A percentile compares a stretch with the other conserved stretches of the same genome.
Conservation (phyloP, 2,113 vertebrate species). For the Sula dactylatra region DNA sequence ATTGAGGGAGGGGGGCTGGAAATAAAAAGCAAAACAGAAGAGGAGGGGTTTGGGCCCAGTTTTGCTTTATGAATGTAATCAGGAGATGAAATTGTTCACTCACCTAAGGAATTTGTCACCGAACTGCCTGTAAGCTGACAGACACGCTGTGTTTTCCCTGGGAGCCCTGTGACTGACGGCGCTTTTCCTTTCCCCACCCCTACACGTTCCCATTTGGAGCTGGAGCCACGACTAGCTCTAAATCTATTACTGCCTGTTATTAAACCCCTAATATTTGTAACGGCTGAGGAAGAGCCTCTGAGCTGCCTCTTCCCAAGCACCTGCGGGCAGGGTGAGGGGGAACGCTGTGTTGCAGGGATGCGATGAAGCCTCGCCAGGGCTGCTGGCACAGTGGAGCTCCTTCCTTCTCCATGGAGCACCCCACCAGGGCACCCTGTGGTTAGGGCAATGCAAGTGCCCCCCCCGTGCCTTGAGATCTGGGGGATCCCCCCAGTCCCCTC, state of each 20-base stretch:
- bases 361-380: neutral
- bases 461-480: neutral
- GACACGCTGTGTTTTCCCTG: neutral
- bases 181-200: neutral
- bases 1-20: neutral
- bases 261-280: neutral
- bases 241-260: neutral
- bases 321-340: neutral
- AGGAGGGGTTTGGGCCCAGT: neutral
- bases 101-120: neutral
- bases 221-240: neutral
- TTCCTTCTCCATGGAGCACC: neutral
- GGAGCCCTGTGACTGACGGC: neutral
- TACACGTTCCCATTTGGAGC: neutral
- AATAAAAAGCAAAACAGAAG: neutral
- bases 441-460: neutral
- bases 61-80: slow-evolving; percentile 24
- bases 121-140: neutral
- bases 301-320: neutral
- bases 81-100: neutral
- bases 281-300: neutral
- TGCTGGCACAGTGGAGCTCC: neutral
- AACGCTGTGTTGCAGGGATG: accelerated
- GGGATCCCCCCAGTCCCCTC: neutral
- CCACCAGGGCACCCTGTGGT: neutral